Evolutionary conservation across 2,797 vertebrate genomes (phyloP).

Genomic region (Mus spretus): DNA sequence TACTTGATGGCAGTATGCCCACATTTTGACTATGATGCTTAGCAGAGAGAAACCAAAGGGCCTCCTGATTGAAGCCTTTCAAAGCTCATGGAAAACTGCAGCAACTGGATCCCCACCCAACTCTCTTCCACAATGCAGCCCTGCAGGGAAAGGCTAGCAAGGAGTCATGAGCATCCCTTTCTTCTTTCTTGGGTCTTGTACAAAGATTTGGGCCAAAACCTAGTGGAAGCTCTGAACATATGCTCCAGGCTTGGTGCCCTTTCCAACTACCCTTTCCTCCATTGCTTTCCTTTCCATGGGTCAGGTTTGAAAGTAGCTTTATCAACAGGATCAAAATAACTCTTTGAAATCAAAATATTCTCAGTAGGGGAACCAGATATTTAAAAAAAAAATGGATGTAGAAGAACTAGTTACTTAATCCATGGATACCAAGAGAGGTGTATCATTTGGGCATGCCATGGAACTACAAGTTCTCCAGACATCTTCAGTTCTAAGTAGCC

Average conservation of each 20-base stretch:
- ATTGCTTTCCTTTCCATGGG: background rate
- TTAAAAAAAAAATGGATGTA: constrained; percentile 46
- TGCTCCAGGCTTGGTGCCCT: background rate
- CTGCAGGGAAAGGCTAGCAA: background rate
- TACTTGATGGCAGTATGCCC: background rate
- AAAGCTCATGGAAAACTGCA: background rate
- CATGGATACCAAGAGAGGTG: constrained; percentile 10
- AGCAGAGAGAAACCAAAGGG: background rate
- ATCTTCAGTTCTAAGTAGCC: background rate
- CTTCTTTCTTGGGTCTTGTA: background rate
- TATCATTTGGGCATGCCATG: background rate
- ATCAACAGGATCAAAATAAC: constrained; percentile 1
- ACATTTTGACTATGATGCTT: constrained; percentile 6
- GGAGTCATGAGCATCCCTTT: background rate
- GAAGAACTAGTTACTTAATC: background rate
- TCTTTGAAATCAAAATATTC: constrained; percentile 35
- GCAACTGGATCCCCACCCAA: background rate
- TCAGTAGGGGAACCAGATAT: background rate
- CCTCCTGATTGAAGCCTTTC: background rate
- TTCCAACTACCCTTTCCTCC: background rate
- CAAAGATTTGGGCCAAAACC: background rate
- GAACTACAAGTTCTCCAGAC: background rate
- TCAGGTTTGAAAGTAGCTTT: background rate
- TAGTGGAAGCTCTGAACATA: background rate
- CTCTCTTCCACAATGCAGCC: background rate